These are phyloP conservation scores for Elachura formosa DNA, from an alignment of 2,113 vertebrate species.

Conservation along the genomic window DNA sequence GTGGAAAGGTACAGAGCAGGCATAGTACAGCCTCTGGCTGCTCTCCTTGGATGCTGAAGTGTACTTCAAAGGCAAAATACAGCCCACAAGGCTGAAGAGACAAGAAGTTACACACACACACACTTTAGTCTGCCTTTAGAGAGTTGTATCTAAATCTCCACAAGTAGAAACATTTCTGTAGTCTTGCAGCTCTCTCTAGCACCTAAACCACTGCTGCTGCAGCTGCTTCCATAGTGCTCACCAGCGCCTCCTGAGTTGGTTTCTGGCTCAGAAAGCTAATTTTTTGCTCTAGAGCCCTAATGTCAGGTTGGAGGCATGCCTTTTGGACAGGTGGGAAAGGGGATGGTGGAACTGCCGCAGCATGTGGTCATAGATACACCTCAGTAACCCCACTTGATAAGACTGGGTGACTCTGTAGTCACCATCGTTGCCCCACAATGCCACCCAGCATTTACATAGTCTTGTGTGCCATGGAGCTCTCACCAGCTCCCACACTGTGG, in stretches of 20 bases:
- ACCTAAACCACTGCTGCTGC: neutral
- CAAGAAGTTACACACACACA: neutral
- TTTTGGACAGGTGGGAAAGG: neutral
- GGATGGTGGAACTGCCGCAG: neutral
- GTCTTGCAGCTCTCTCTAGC: neutral
- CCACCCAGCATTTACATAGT: neutral
- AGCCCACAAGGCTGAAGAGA: neutral
- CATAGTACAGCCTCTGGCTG: neutral
- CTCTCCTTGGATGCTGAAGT: neutral
- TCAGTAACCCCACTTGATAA: neutral
- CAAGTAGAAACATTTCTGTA: neutral
- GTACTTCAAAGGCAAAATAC: neutral
- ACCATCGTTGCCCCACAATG: rapidly evolving
- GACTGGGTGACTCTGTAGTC: neutral
- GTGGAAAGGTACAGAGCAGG: neutral
- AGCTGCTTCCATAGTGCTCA: neutral
- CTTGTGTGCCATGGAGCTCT: neutral
- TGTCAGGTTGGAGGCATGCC: neutral
- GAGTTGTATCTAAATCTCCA: neutral
- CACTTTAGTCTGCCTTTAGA: neutral
- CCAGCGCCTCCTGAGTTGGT: neutral
- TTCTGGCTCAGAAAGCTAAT: neutral
- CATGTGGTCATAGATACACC: rapidly evolving
- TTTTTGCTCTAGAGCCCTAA: neutral
- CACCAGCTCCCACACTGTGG: neutral